These are phyloP conservation scores for Lutjanus campechanus DNA, from an alignment of 2,797 vertebrate genomes.

Conservation along the genomic window DNA sequence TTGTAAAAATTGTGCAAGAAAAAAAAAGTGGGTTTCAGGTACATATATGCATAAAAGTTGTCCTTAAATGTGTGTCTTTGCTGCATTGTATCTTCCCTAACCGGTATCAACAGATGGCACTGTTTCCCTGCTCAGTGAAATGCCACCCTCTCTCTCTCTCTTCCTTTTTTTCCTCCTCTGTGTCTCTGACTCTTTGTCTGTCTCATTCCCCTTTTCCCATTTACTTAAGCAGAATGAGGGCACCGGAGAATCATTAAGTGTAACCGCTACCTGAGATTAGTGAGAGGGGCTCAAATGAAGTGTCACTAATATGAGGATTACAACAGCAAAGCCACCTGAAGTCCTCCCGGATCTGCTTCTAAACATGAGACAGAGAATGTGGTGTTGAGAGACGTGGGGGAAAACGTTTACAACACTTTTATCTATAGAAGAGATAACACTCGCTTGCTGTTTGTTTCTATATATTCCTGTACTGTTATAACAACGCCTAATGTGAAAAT, in stretches of 20 bases:
- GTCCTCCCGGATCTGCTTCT: constrained; percentile 75
- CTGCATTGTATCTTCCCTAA: constrained; percentile 37
- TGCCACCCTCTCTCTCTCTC: constrained; percentile 27
- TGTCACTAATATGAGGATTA: constrained; percentile 90
- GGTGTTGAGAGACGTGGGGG: constrained; percentile 11
- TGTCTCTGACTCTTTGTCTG: constrained; percentile 77
- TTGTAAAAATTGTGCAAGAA: constrained; percentile 24
- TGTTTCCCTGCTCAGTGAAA: constrained; percentile 78
- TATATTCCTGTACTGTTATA: not conserved
- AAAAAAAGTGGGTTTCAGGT: constrained; percentile 46
- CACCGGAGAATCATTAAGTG: constrained; percentile 86
- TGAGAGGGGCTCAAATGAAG: constrained; percentile 86
- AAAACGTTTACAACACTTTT: constrained; percentile 42
- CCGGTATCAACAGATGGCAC: constrained; percentile 84
- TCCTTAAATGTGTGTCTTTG: constrained; percentile 25
- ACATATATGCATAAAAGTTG: constrained; percentile 40
- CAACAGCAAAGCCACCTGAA: constrained; percentile 86
- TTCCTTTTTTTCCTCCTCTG: constrained; percentile 2
- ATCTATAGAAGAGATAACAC: constrained; percentile 28
- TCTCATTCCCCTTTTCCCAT: constrained; percentile 81
- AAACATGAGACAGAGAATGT: constrained; percentile 61
- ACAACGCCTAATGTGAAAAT: not conserved
- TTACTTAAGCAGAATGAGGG: constrained; percentile 84
- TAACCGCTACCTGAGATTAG: constrained; percentile 88
- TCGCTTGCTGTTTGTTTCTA: constrained; percentile 31